phyloP scores from a whole-genome alignment of 2,797 vertebrate species.

The Notolepis coatsorum region DNA sequence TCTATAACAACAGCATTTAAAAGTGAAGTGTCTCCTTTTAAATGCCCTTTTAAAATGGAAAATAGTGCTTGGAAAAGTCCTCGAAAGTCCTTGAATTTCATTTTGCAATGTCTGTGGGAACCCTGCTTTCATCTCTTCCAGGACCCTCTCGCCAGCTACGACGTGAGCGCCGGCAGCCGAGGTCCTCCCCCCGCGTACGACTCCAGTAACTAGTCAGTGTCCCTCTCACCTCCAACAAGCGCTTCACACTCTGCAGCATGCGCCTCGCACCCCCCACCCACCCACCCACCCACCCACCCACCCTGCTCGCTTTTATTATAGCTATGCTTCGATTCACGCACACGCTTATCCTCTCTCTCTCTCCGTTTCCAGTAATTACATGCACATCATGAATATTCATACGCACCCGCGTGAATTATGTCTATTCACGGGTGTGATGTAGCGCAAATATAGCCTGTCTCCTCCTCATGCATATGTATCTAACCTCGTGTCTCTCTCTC shows the following conservation, averaged over 20 bases:
- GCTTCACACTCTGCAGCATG: too few relatives aligned
- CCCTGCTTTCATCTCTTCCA: conserved; percentile 74
- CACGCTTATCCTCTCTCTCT: conserved; percentile 13
- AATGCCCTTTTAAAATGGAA: too few relatives aligned
- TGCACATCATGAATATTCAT: conserved; percentile 71
- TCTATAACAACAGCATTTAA: too few relatives aligned
- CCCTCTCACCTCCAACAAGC: conserved; percentile 15
- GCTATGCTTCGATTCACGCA: conserved; percentile 46
- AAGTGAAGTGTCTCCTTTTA: too few relatives aligned
- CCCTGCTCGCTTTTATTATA: too few relatives aligned
- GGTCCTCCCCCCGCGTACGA: conserved; percentile 90
- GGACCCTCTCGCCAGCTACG: conserved; percentile 93
- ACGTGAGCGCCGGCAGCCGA: conserved; percentile 91
- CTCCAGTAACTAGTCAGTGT: conserved; percentile 90
- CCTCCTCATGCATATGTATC: conserved; percentile 75
- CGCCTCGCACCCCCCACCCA: too few relatives aligned
- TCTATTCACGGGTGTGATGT: conserved; percentile 71
- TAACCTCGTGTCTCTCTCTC: conserved; percentile 59
- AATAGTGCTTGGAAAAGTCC: too few relatives aligned
- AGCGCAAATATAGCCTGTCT: conserved; percentile 67
- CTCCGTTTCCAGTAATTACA: conserved; percentile 52
- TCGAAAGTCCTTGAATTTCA: too few relatives aligned
- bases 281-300: too few relatives aligned
- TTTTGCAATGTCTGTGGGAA: too few relatives aligned
- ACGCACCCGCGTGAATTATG: conserved; percentile 53